These are phyloP conservation scores for Euwallacea similis DNA, from an alignment of 1,140 invertebrate species.

Conservation along the genomic window DNA sequence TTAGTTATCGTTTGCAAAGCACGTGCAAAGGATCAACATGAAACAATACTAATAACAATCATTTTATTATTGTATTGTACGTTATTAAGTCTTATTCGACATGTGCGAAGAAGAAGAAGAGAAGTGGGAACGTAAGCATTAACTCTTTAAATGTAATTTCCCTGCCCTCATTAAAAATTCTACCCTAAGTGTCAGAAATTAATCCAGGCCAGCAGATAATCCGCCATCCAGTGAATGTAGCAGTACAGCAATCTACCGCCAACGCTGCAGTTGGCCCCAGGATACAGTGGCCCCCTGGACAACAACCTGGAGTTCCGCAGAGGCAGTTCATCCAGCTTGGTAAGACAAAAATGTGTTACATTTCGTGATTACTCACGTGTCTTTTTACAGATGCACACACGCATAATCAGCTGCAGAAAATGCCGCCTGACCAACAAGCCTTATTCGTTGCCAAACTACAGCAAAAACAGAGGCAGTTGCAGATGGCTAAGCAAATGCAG, in stretches of 20 bases:
- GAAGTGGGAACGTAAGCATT: no score
- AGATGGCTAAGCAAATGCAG: constrained; percentile 57
- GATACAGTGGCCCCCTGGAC: constrained; percentile 44
- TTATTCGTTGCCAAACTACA: constrained; percentile 73
- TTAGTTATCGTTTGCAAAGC: no score
- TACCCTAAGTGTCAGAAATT: background rate
- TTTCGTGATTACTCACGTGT: background rate
- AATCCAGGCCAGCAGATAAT: constrained; percentile 41
- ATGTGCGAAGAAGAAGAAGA: no score
- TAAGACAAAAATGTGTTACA: background rate
- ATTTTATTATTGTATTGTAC: no score
- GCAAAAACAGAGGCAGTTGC: constrained; percentile 65
- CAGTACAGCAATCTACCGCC: constrained; percentile 43
- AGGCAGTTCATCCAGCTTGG: constrained; percentile 67
- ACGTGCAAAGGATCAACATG: no score
- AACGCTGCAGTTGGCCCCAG: constrained; percentile 30
- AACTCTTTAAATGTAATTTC: background rate
- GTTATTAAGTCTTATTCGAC: no score
- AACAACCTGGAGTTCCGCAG: constrained; percentile 56
- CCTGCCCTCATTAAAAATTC: background rate
- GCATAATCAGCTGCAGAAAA: constrained; percentile 79
- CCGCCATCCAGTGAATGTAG: constrained; percentile 44
- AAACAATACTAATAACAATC: no score
- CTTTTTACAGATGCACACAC: constrained; percentile 70
- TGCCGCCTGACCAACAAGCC: constrained; percentile 75